A percentile compares a stretch with the other conserved stretches of the same genome.
phyloP scores from a whole-genome alignment of 2,797 vertebrate species.

The Acipenser oxyrinchus region DNA sequence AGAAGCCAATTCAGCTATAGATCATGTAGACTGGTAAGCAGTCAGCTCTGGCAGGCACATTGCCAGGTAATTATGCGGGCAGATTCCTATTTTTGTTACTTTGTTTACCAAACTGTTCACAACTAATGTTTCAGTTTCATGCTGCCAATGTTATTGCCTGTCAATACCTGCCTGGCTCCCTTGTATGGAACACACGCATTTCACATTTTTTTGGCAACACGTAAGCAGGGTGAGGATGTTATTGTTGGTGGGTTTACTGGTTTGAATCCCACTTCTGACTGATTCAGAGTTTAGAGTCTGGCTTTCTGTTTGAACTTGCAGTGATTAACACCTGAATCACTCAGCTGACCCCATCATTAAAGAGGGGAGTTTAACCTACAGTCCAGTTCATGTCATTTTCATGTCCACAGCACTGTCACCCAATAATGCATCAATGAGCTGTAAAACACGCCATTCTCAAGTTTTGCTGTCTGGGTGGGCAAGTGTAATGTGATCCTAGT shows the following conservation, averaged over 20 bases:
- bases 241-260: conserved; percentile 1
- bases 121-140: conserved; percentile 43
- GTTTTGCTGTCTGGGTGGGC: too few species aligned
- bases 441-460: too few species aligned
- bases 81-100: conserved; percentile 50
- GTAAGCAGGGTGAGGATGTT: conserved; percentile 17
- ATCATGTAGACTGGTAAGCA: too few species aligned
- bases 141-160: conserved; percentile 35
- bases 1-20: too few species aligned
- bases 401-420: too few species aligned
- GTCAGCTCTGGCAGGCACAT: conserved; percentile 11
- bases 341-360: conserved; percentile 1
- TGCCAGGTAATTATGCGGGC: conserved; percentile 28
- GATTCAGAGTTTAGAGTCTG: conserved; percentile 3
- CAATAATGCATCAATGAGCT: too few species aligned
- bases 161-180: conserved; percentile 47
- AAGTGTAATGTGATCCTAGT: too few species aligned
- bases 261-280: conserved; percentile 31
- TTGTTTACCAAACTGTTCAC: conserved; percentile 44
- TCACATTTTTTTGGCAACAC: too few species aligned
- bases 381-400: conserved; percentile 5
- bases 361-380: conserved; percentile 13
- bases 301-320: conserved; percentile 29
- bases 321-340: not conserved
- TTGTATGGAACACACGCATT: conserved; percentile 44